Conservation (phyloP, 2,113 vertebrate genomes). For the Varanus komodoensis region DNA sequence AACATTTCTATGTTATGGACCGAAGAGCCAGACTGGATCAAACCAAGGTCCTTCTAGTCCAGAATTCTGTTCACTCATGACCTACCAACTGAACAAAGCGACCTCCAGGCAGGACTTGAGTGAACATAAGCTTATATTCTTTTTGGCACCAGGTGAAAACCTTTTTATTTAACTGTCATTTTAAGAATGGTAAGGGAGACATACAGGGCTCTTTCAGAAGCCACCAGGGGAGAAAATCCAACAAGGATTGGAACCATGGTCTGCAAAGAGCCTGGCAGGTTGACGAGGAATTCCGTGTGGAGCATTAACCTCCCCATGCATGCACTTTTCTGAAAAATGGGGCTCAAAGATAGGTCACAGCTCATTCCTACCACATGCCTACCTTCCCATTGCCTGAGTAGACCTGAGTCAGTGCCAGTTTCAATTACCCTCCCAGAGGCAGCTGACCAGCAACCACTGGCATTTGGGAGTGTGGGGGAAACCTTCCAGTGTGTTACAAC, state of each 20-base stretch:
- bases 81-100: too few species aligned
- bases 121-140: too few species aligned
- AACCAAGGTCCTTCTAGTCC: too few species aligned
- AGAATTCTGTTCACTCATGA: too few species aligned
- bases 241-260: neutral
- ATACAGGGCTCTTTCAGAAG: neutral
- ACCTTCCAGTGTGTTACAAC: neutral
- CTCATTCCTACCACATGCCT: neutral
- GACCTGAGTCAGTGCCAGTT: neutral
- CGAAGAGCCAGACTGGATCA: too few species aligned
- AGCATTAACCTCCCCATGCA: neutral
- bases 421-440: neutral
- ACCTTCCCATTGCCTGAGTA: neutral
- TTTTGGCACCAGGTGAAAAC: too few species aligned
- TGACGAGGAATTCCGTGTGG: neutral
- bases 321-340: neutral
- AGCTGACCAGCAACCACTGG: neutral
- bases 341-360: too few species aligned
- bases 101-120: too few species aligned
- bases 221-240: neutral
- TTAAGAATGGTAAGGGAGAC: too few species aligned
- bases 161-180: too few species aligned
- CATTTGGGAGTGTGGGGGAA: neutral
- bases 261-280: neutral
- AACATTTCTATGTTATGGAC: too few species aligned